Conservation (phyloP, 2,113 vertebrate species). For the Andinoacara biseriatus region DNA sequence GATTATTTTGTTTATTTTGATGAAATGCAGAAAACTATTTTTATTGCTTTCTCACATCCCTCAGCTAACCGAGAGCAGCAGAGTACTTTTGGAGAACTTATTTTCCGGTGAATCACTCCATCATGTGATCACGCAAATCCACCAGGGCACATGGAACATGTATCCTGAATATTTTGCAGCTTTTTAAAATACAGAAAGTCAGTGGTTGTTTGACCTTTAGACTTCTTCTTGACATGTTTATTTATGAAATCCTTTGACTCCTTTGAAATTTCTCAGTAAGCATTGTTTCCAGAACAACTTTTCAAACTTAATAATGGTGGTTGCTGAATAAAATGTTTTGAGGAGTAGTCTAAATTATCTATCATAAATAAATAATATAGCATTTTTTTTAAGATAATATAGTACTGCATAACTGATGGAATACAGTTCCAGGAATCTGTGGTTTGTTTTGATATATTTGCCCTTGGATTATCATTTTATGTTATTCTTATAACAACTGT, state of each 20-base stretch:
- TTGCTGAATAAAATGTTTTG: slow-evolving; percentile 9
- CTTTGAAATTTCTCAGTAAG: slow-evolving; percentile 24
- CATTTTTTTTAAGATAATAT: slow-evolving; percentile 2
- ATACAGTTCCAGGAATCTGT: not conserved
- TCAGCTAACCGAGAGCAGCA: slow-evolving; percentile 36
- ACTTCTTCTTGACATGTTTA: slow-evolving; percentile 56
- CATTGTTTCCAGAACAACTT: slow-evolving; percentile 19
- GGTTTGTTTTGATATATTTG: not conserved
- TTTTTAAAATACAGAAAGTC: slow-evolving; percentile 56
- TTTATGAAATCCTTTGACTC: slow-evolving; percentile 57
- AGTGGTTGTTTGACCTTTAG: slow-evolving; percentile 60
- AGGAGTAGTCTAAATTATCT: slow-evolving; percentile 1
- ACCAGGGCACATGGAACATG: slow-evolving; percentile 8
- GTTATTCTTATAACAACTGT: not conserved
- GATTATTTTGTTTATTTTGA: slow-evolving; percentile 66
- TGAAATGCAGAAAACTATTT: slow-evolving; percentile 39
- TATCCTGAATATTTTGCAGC: slow-evolving; percentile 49
- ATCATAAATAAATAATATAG: slow-evolving; percentile 18
- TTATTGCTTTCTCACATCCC: slow-evolving; percentile 43
- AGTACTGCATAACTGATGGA: not conserved
- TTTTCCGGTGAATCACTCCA: slow-evolving; percentile 52
- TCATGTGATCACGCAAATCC: slow-evolving; percentile 51
- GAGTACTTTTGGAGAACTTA: slow-evolving; percentile 13
- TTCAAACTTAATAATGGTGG: slow-evolving; percentile 18
- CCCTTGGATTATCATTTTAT: not conserved